Base-by-base conservation (phyloP, 2,888 invertebrate species). In the Gibbula magus region DNA sequence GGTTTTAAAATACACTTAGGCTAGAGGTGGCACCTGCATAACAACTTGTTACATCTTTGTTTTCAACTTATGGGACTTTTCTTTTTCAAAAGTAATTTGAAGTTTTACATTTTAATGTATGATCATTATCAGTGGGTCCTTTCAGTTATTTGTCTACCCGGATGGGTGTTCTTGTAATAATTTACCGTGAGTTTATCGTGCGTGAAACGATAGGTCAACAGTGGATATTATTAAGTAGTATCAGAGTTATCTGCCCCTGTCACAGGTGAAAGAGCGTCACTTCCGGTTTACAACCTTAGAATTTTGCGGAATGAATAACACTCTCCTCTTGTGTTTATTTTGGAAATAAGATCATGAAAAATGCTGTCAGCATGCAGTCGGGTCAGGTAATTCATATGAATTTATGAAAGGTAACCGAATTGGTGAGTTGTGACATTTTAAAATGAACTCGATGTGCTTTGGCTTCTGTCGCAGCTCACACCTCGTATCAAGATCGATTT, bases 401-500 rank as follows among this genome's bases (percentile, higher is more conserved):
- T 35, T 18, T 70, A 70, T 39, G 35, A 70, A 70, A 39, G 45
- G 35, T 70, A 70, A 70, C 32, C 35, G 22, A 70, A 70, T 39
- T 70, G 45, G 45, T 70, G 45, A 70, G 45, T 70, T 70, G 20
- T 70, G 70, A 70, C 45, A 70, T 70, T 70, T 70, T 70, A 70
- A 32, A 70, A 70, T 70, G 61, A 45, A 29, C 61, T 61, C 13
- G 61, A 29, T 61, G 61, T 61, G 61, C 61, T 61, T 61, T 61
- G 61, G 61, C 61, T 61, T 56, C 29, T 29, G 29, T 61, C 56
- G 25, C 18, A 10, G 61, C 18, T 61, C 61, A 25, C 61, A 61
- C 61, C 61, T 61, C 61, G 29, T 61, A 25, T n/a, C n/a, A 29
- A 61, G 29, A 29, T 61, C 61, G 61, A 61, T 61, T 61, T 61